Conservation (phyloP, 2,888 invertebrate genomes). For the Loripinus fragilis region DNA sequence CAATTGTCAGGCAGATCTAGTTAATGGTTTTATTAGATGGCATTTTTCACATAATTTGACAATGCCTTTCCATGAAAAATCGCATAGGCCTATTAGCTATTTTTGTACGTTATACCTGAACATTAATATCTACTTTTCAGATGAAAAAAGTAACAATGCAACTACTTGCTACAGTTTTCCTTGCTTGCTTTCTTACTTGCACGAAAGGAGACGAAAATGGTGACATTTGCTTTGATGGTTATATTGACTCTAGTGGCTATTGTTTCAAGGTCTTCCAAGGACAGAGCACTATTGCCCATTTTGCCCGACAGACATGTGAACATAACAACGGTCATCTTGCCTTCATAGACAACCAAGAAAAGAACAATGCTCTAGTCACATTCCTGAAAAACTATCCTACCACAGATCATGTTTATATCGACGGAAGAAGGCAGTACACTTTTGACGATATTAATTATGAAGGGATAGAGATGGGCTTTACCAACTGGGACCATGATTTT, state of each 20-base stretch:
- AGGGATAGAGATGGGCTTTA: not conserved
- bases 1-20: too few relatives aligned
- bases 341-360: not conserved
- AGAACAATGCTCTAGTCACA: not conserved
- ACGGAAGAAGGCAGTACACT: not conserved
- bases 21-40: too few relatives aligned
- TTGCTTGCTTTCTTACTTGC: not conserved
- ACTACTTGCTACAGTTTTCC: not conserved
- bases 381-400: not conserved
- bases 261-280: not conserved
- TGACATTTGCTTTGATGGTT: not conserved
- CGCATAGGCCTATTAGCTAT: too few relatives aligned
- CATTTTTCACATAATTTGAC: too few relatives aligned
- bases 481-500: not conserved
- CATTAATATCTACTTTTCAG: too few relatives aligned
- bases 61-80: too few relatives aligned
- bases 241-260: not conserved
- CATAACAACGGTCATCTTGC: not conserved
- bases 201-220: not conserved
- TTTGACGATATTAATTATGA: not conserved
- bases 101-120: too few relatives aligned
- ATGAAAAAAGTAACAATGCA: not conserved
- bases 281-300: not conserved
- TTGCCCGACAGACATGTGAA: not conserved
- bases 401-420: not conserved